Percentiles rank a stretch among this genome's conserved stretches.
phyloP scores from a whole-genome alignment of 2,888 invertebrate genomes.

The Aethes cnicana region DNA sequence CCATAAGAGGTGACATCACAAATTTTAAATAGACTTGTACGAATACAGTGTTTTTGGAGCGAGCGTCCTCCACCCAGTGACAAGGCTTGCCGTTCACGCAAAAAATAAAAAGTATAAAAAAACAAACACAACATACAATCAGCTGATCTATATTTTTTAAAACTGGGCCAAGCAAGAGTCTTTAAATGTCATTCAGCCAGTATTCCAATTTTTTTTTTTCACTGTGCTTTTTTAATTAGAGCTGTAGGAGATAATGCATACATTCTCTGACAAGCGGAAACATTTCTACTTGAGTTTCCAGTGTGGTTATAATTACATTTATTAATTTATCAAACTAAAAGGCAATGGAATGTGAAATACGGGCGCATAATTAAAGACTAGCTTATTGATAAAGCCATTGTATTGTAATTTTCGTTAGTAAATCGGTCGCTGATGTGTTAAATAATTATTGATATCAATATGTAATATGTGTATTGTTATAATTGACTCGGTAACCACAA shows the following conservation, averaged over 20 bases:
- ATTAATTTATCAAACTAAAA: background rate
- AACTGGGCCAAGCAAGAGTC: background rate
- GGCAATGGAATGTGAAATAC: constrained; percentile 2
- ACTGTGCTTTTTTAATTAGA: too few relatives aligned
- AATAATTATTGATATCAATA: background rate
- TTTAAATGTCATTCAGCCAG: background rate
- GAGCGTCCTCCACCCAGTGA: constrained; percentile 24
- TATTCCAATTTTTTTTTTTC: too few relatives aligned
- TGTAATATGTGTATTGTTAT: too few relatives aligned
- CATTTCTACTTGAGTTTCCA: too few relatives aligned
- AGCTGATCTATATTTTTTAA: constrained; percentile 19
- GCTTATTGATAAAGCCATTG: constrained; percentile 13
- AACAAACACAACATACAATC: background rate
- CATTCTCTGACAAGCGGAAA: too few relatives aligned
- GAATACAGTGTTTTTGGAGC: constrained; percentile 51
- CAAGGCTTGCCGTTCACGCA: constrained; percentile 37
- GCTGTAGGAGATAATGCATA: too few relatives aligned
- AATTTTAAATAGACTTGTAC: constrained; percentile 72
- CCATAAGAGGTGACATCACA: constrained; percentile 66
- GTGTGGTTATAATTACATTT: too few relatives aligned
- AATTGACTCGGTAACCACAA: too few relatives aligned
- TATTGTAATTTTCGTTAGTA: constrained; percentile 5
- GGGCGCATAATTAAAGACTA: background rate
- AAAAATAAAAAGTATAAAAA: background rate
- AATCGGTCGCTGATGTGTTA: background rate